Conservation (phyloP, 2,888 invertebrate species). For the Andrena marginata region DNA sequence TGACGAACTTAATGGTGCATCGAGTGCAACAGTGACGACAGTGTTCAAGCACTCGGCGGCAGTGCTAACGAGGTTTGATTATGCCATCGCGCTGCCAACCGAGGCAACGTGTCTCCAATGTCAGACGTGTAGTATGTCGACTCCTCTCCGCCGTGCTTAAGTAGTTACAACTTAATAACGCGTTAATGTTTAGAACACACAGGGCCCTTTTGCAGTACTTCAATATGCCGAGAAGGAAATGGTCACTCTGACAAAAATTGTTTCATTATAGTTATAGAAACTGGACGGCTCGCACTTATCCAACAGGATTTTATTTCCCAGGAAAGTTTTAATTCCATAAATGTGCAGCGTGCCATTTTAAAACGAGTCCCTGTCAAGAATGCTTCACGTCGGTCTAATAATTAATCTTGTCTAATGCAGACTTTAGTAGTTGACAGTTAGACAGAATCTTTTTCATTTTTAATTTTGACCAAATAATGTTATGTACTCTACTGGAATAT, state of each 20-base stretch:
- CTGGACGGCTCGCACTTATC: no score
- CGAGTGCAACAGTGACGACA: slow-evolving; percentile 62
- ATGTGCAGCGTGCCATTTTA: not conserved
- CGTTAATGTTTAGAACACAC: not conserved
- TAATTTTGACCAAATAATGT: not conserved
- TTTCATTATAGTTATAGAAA: no score
- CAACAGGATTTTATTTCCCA: no score
- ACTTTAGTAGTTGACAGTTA: slow-evolving; percentile 6
- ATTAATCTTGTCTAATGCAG: not conserved
- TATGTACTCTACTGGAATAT: not conserved
- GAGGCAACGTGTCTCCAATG: slow-evolving; percentile 17
- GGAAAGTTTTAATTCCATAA: not conserved
- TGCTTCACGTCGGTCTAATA: not conserved
- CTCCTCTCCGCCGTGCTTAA: not conserved
- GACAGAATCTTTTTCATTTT: not conserved
- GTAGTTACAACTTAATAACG: not conserved
- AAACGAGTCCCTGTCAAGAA: not conserved
- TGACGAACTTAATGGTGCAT: slow-evolving; percentile 69
- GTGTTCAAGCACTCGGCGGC: slow-evolving; percentile 57
- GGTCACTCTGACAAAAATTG: no score
- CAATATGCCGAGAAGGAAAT: no score
- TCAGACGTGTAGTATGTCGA: slow-evolving; percentile 22
- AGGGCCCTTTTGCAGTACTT: no score
- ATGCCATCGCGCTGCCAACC: slow-evolving; percentile 48
- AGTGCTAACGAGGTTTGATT: slow-evolving; percentile 70